Percentiles rank a stretch among this genome's conserved stretches.
phyloP scores from a whole-genome alignment of 2,888 invertebrate species.

The Linnaemya vulpina region DNA sequence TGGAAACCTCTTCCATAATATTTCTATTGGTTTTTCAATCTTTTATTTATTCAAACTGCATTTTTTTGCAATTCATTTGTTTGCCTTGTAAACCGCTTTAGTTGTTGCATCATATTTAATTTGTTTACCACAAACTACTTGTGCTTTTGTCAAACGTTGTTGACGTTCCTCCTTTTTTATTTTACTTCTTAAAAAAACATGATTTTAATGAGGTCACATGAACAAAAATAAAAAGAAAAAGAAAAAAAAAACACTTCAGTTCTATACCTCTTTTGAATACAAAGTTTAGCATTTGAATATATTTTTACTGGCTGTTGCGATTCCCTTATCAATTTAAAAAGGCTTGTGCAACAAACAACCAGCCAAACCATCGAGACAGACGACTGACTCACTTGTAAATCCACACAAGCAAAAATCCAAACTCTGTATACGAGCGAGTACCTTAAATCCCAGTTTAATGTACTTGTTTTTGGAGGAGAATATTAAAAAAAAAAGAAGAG shows the following conservation, averaged over 20 bases:
- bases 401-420: slow-evolving; percentile 45
- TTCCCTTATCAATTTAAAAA: slow-evolving; percentile 62
- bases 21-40: slow-evolving; percentile 5
- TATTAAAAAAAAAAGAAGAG: no score
- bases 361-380: not conserved
- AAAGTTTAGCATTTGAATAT: slow-evolving; percentile 61
- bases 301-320: slow-evolving; percentile 42
- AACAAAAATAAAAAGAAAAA: slow-evolving; percentile 32
- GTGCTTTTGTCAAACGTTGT: slow-evolving; percentile 57
- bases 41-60: slow-evolving; percentile 35
- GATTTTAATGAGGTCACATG: slow-evolving; percentile 70
- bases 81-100: slow-evolving; percentile 34
- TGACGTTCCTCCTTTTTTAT: slow-evolving; percentile 47
- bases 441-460: slow-evolving; percentile 58
- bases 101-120: slow-evolving; percentile 62
- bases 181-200: slow-evolving; percentile 71
- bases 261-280: slow-evolving; percentile 29
- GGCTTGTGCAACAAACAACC: slow-evolving; percentile 28
- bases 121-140: slow-evolving; percentile 50
- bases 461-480: slow-evolving; percentile 44
- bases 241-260: no score
- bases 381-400: not conserved
- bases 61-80: slow-evolving; percentile 34
- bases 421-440: not conserved
- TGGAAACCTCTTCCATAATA: slow-evolving; percentile 1